Percentiles rank a stretch among this genome's conserved stretches.
These are phyloP conservation scores for Caenorhabditis japonica DNA, from an alignment of 2,888 invertebrate genomes.

Conservation along the genomic window DNA sequence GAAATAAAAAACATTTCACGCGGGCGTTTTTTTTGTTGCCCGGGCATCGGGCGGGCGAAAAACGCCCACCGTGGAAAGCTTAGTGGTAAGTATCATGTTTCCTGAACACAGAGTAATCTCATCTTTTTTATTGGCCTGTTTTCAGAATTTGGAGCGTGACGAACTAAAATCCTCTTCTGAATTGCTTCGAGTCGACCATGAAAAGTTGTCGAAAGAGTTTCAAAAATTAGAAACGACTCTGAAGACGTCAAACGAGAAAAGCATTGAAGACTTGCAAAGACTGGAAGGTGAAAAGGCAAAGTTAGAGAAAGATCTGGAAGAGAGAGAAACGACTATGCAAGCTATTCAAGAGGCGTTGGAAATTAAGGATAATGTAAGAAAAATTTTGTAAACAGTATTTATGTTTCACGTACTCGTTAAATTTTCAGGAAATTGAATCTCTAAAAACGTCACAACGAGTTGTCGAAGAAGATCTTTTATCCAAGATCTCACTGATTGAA, in stretches of 20 bases:
- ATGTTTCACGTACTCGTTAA: too few species aligned
- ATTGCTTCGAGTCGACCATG: constrained; percentile 11
- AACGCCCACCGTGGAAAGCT: too few species aligned
- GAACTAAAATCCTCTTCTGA: constrained; percentile 8
- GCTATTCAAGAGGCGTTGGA: constrained; percentile 33
- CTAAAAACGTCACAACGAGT: constrained; percentile 21
- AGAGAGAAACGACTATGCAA: constrained; percentile 25
- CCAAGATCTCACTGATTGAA: constrained; percentile 44
- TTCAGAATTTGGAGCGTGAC: constrained; percentile 29
- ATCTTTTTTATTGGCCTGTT: background rate
- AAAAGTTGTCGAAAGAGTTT: constrained; percentile 17
- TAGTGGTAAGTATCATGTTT: background rate
- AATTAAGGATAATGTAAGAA: constrained; percentile 22
- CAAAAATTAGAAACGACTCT: constrained; percentile 18
- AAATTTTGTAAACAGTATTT: background rate
- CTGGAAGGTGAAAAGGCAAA: constrained; percentile 29
- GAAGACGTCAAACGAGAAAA: constrained; percentile 21
- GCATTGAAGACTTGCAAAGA: constrained; percentile 18
- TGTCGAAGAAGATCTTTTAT: constrained; percentile 25
- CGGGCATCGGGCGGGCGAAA: too few species aligned
- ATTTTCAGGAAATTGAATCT: constrained; percentile 31
- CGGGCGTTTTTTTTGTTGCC: too few species aligned
- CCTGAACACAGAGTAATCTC: background rate
- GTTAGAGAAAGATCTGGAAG: constrained; percentile 25
- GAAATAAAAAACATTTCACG: too few species aligned